phyloP scores from a whole-genome alignment of 2,888 invertebrate genomes.

The Cephus runcator region DNA sequence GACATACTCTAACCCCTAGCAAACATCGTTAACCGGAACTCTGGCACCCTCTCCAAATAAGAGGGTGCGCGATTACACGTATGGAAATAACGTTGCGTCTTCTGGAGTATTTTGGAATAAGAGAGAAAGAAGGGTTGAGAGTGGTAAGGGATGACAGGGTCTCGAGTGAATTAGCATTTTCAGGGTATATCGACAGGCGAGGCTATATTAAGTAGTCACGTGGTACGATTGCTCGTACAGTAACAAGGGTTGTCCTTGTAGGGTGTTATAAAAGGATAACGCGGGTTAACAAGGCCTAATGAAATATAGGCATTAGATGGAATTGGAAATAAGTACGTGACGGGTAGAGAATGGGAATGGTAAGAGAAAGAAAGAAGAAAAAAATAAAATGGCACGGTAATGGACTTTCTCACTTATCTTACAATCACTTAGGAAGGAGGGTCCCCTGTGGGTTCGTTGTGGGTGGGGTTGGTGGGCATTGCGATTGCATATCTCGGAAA shows the following conservation, averaged over 20 bases:
- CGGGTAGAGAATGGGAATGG: not conserved
- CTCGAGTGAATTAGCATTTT: not conserved
- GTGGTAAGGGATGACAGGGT: not conserved
- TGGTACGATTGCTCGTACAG: not conserved
- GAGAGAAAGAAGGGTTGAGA: not conserved
- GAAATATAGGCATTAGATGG: not conserved
- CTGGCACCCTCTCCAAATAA: constrained; percentile 27
- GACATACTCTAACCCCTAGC: constrained; percentile 30
- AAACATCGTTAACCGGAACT: constrained; percentile 45
- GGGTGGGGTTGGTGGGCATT: not conserved
- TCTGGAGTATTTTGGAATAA: not conserved
- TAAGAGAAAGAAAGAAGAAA: not conserved
- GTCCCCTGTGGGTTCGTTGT: constrained; percentile 17
- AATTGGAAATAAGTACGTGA: not conserved
- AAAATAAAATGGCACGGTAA: not conserved
- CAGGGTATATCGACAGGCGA: not conserved
- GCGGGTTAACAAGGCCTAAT: not conserved
- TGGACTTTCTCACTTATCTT: constrained; percentile 39
- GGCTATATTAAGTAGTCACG: not conserved
- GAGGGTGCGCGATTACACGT: constrained; percentile 19
- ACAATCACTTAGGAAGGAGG: constrained; percentile 44
- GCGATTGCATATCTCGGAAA: constrained; percentile 41
- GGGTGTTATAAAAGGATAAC: not conserved
- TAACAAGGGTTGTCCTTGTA: not conserved
- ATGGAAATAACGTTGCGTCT: not conserved